phyloP scores from a whole-genome alignment of 2,797 vertebrate genomes.

The Corythornis leucogaster region DNA sequence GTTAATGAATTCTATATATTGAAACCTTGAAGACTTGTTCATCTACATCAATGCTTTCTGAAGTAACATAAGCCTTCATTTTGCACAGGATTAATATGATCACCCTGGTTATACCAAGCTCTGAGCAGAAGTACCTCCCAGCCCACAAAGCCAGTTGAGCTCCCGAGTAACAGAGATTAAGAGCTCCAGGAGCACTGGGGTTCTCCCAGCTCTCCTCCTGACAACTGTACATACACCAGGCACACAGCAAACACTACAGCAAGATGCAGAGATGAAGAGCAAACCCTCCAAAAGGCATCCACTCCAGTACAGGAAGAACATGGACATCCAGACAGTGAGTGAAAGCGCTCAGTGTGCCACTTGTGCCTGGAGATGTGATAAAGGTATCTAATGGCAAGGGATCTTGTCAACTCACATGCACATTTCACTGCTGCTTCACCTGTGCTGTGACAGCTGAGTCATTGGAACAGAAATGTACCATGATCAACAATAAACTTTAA shows the following conservation, averaged over 20 bases:
- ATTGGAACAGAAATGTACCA: background rate
- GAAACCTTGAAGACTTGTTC: background rate
- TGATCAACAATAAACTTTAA: background rate
- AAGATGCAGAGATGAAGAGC: background rate
- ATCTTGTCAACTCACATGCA: too few species aligned
- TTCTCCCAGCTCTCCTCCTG: background rate
- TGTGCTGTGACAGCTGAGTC: fast-evolving
- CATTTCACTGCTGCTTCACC: background rate
- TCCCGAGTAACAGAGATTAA: background rate
- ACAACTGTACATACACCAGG: background rate
- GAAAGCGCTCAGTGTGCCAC: background rate
- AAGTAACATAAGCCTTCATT: background rate
- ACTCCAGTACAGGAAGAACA: background rate
- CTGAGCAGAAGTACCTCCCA: background rate
- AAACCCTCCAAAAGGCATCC: background rate
- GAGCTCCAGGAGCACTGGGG: background rate
- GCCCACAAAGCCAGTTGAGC: background rate
- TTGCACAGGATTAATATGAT: background rate
- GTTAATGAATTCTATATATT: background rate
- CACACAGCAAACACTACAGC: background rate
- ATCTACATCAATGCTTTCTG: background rate
- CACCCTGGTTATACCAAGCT: background rate
- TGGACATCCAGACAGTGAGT: background rate
- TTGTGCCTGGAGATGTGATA: background rate
- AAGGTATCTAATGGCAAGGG: background rate